These are phyloP conservation scores for Lagocephalus sceleratus DNA, from an alignment of 2,797 vertebrate genomes.

Conservation along the genomic window DNA sequence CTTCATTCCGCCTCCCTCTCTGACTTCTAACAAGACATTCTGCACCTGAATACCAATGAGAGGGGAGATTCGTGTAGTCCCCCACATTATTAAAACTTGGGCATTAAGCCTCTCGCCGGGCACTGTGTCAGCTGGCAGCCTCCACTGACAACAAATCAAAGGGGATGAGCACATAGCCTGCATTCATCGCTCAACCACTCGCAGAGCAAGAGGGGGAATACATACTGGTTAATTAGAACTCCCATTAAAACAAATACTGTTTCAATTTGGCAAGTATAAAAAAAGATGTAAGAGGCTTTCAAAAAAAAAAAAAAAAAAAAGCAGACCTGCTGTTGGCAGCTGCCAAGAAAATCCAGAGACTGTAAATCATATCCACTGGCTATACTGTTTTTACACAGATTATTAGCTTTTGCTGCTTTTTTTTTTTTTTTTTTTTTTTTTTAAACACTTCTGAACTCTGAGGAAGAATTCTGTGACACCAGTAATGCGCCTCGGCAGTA, in stretches of 20 bases:
- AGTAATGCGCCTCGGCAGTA: slow-evolving; percentile 22
- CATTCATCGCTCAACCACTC: slow-evolving; percentile 74
- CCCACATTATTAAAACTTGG: slow-evolving; percentile 81
- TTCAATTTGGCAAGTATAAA: slow-evolving; percentile 81
- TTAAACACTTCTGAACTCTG: slow-evolving; percentile 67
- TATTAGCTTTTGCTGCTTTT: slow-evolving; percentile 69
- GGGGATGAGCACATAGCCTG: slow-evolving; percentile 77
- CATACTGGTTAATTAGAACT: slow-evolving; percentile 80
- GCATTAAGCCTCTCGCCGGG: slow-evolving; percentile 80
- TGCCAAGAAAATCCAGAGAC: slow-evolving; percentile 77
- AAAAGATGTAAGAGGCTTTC: slow-evolving; percentile 80
- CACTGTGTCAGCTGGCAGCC: slow-evolving; percentile 81
- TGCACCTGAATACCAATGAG: slow-evolving; percentile 82
- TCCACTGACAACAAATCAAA: slow-evolving; percentile 77
- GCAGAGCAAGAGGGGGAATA: slow-evolving; percentile 70
- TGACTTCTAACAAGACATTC: slow-evolving; percentile 78
- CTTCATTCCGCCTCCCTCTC: slow-evolving; percentile 72
- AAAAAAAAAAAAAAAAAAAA: slow-evolving; percentile 67
- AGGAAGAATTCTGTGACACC: slow-evolving; percentile 54
- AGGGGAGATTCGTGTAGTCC: slow-evolving; percentile 72
- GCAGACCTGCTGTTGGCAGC: slow-evolving; percentile 71
- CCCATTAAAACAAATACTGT: slow-evolving; percentile 82
- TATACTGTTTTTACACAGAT: slow-evolving; percentile 74
- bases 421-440: slow-evolving; percentile 67
- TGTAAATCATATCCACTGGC: slow-evolving; percentile 78